Percentiles rank a stretch among this genome's conserved stretches.
These are phyloP conservation scores for Camelus dromedarius DNA, from an alignment of 2,113 vertebrate genomes.

Conservation along the genomic window DNA sequence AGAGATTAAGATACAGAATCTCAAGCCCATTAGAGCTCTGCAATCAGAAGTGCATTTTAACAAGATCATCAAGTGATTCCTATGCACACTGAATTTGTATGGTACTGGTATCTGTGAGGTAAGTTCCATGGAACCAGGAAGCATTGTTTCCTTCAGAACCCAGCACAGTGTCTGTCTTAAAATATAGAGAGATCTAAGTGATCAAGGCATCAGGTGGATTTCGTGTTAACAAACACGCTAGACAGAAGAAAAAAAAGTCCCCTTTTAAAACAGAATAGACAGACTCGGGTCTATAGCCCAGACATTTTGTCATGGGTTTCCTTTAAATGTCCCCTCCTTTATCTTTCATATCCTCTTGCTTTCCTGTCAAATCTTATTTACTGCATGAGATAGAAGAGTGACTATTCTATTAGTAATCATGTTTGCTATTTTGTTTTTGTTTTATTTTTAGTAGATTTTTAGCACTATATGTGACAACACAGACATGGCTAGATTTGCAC, in stretches of 20 bases:
- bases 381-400: neutral
- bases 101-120: neutral
- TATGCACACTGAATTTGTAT: neutral
- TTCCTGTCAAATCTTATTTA: conserved; percentile 20
- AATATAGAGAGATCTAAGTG: neutral
- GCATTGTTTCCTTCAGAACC: neutral
- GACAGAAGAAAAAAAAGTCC: neutral
- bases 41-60: neutral
- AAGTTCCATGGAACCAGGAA: neutral
- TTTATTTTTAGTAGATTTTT: neutral
- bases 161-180: neutral
- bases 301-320: neutral
- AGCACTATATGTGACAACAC: neutral
- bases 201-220: neutral
- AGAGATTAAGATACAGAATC: neutral
- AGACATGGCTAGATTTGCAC: neutral
- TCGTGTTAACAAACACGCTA: neutral
- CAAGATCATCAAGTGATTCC: neutral
- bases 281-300: neutral
- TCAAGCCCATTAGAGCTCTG: neutral
- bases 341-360: neutral
- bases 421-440: neutral
- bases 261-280: neutral
- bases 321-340: neutral
- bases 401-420: neutral